phyloP scores from a whole-genome alignment of 1,140 invertebrate species.

The Drosophila bifasciata region DNA sequence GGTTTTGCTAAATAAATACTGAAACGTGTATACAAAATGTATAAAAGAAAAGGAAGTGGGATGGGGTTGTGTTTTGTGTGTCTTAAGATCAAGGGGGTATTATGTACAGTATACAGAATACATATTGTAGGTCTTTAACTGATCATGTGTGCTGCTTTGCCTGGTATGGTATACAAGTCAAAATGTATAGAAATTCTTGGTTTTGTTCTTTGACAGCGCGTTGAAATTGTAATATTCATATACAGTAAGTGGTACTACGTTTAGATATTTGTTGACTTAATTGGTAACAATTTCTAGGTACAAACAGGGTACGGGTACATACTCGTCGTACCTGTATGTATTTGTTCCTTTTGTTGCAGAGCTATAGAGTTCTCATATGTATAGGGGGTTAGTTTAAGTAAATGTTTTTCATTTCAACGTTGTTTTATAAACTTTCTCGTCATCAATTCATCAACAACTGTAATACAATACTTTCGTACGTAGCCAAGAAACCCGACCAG shows the following conservation, averaged over 20 bases:
- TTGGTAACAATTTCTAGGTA: conserved; percentile 76
- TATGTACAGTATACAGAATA: conserved; percentile 61
- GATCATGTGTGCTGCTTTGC: conserved; percentile 44
- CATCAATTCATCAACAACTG: conserved; percentile 73
- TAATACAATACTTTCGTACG: conserved; percentile 56
- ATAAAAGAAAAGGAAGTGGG: conserved; percentile 40
- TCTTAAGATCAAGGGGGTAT: conserved; percentile 40
- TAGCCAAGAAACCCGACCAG: conserved; percentile 49
- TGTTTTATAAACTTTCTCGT: conserved; percentile 79
- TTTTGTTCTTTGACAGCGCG: conserved; percentile 37
- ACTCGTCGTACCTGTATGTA: conserved; percentile 37
- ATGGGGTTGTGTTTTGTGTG: conserved; percentile 34
- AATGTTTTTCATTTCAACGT: conserved; percentile 58
- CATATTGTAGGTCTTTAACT: conserved; percentile 31
- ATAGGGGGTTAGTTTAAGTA: conserved; percentile 49
- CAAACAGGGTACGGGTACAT: conserved; percentile 47
- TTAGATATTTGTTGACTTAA: conserved; percentile 58
- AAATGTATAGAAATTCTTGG: conserved; percentile 30
- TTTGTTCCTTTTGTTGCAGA: conserved; percentile 44
- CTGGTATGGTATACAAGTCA: conserved; percentile 36
- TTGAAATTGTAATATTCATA: conserved; percentile 44
- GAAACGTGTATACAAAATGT: conserved; percentile 77
- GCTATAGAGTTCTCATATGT: conserved; percentile 30
- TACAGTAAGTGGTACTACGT: conserved; percentile 27
- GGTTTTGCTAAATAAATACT: conserved; percentile 76